Evolutionary conservation across 2,113 vertebrate genomes (phyloP), one percentile per base, ranked within the genome.

Genomic region (Halichoeres trimaculatus): DNA sequence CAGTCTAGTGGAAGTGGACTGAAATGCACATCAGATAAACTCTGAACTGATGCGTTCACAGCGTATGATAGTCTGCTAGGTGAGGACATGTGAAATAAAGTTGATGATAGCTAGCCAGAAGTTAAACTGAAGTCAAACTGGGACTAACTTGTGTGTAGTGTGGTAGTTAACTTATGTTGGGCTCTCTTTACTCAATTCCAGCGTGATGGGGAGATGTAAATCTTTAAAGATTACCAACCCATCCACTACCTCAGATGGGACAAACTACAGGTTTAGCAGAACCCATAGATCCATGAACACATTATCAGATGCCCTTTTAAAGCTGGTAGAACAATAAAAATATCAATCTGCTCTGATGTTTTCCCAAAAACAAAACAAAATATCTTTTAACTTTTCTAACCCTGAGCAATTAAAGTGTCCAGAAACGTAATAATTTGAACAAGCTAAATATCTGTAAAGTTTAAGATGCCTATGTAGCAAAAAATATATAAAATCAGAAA

Each of bases 331-430:
- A 30, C 9, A 14, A 55, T 13, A 7, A 45, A 23, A n/a, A 36
- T 5, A 23, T 4, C 9, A 35, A 30, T 14, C 6, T 3, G 62
- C 55, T 50, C 30, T 24, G 8, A 23, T 43, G 7, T 40, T 7
- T 11, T 11, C 38, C 9, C 9, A 40, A 40, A 40, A 40, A 40
- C 38, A 40, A 40, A 40, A 40, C 9, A 40, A 40, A 40, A 40
- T 8, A 40, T 47, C 22, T 16, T 61, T n/a, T 4, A 11, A n/a
- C n/a, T 68, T 30, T 19, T 63, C 40, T 54, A 51, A 48, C 66
- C 65, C 69, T 53, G 51, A 87, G 70, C 48, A 36, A 38, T 78
- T 57, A 62, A 30, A 65, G 41, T 72, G 59, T 50, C 71, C 1
- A 17, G 58, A 51, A 22, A 35, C 45, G 17, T 62, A 10, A 16